Base-by-base conservation (phyloP, 2,113 vertebrate genomes). In the Caloenas nicobarica region DNA sequence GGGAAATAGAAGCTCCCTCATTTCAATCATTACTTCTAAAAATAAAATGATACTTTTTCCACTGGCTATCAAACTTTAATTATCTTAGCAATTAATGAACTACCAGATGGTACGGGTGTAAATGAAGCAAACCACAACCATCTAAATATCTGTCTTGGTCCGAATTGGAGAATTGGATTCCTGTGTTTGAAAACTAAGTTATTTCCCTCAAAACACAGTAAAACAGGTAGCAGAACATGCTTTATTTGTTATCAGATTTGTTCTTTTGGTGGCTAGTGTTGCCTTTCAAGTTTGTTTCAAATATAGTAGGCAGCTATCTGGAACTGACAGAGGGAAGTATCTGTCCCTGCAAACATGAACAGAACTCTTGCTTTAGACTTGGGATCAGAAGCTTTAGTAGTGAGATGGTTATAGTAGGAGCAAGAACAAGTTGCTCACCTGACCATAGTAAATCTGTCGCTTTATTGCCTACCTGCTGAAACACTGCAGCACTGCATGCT, bases 131-230 rank as follows among this genome's bases (percentile, higher is more conserved):
- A 36, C 5, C 22, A 5, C 84, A 81, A 36, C 9, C 4, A 40
- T 33, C 34, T 38, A 5, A 44, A 22, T 46, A 15, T 34, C 5
- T 62, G 16, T 60, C 19, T 64, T 76, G 57, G 17, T 38, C 17
- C 3, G 5, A 26, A 7, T 10, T 24, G n/a, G 7, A 66, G 81
- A 92, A 57, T 8, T 21, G 12, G 4, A 5, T n/a, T 48, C 13
- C 21, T 18, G 2, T 50, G 15, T 42, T 70, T 24, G 31, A 73
- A 16, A 25, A n/a, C 7, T 13, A 33, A 60, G 3, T 87, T 61
- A 13, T 62, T 57, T 51, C 11, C 10, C n/a, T 24, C 1, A 0
- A 5, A 22, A 71, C 38, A 4, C 14, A 62, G 9, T 8, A 4
- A 1, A 51, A 3, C 9, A 4, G 29, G 21, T n/a, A 54, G 33